Conservation (phyloP, 1,140 invertebrate species). For the Caenorhabditis tropicalis region DNA sequence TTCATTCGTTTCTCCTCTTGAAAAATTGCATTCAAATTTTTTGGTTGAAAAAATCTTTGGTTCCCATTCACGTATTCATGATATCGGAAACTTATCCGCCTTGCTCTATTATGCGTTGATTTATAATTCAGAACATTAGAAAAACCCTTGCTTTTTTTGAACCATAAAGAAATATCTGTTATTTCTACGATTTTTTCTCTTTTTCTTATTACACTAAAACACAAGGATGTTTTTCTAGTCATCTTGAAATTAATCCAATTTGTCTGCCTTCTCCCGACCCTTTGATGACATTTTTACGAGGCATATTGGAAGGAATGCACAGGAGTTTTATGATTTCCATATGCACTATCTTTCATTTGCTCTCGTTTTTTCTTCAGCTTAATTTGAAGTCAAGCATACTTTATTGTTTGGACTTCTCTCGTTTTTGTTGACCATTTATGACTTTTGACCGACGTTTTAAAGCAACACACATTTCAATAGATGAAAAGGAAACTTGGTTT, state of each 20-base stretch:
- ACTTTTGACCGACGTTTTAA: background rate
- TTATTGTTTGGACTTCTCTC: background rate
- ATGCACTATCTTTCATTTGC: background rate
- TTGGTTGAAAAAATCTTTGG: too few relatives aligned
- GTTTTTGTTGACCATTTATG: background rate
- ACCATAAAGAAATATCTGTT: too few relatives aligned
- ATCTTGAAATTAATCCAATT: background rate
- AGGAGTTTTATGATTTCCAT: background rate
- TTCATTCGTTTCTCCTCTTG: too few relatives aligned
- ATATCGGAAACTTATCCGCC: too few relatives aligned
- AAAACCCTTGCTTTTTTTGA: too few relatives aligned
- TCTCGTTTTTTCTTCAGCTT: background rate
- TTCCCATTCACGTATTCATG: too few relatives aligned
- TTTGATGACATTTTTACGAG: background rate
- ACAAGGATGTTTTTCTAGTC: background rate
- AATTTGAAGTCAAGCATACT: conserved; percentile 8
- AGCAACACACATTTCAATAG: background rate
- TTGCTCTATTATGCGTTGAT: too few relatives aligned
- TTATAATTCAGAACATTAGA: too few relatives aligned
- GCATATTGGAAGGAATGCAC: background rate
- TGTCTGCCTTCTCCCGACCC: background rate
- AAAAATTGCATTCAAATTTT: too few relatives aligned
- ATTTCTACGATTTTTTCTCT: too few relatives aligned
- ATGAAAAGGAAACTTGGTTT: background rate
- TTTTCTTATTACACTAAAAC: too few relatives aligned